Evolutionary conservation across 2,797 vertebrate genomes (phyloP).

Genomic region (Dipus sagitta): DNA sequence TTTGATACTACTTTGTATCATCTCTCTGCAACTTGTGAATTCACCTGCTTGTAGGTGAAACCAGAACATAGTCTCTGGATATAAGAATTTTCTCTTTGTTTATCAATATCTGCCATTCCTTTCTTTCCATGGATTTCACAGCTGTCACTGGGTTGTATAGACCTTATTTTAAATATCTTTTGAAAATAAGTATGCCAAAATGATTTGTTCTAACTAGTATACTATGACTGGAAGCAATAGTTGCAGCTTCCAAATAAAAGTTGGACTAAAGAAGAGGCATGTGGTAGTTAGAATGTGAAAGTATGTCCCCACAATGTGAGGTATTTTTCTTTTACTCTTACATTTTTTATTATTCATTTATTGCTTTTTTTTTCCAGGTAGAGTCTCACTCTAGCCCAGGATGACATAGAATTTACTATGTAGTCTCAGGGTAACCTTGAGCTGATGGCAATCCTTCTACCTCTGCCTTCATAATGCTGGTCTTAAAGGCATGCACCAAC

Average conservation of each 20-base stretch:
- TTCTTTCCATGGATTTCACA: not conserved
- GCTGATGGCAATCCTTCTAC: too few relatives aligned
- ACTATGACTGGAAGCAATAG: not conserved
- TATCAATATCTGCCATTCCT: not conserved
- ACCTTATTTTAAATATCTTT: conserved; percentile 4
- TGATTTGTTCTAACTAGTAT: not conserved
- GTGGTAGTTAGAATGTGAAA: not conserved
- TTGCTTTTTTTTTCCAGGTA: too few relatives aligned
- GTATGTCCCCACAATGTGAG: too few relatives aligned
- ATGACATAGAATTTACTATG: too few relatives aligned
- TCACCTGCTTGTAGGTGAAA: not conserved
- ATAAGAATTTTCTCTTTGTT: not conserved
- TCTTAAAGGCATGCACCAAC: too few relatives aligned
- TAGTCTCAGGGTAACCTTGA: too few relatives aligned
- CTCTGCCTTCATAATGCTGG: too few relatives aligned
- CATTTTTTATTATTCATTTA: too few relatives aligned
- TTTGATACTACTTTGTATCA: not conserved
- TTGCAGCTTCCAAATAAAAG: not conserved
- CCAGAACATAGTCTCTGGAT: not conserved
- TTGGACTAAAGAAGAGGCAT: not conserved
- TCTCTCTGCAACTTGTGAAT: not conserved
- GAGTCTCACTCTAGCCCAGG: too few relatives aligned
- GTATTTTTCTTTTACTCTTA: too few relatives aligned
- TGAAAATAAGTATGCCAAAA: conserved; percentile 31
- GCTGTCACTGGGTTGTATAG: not conserved